Conservation (phyloP, 2,797 vertebrate species). For the Sebastes hubbsi region DNA sequence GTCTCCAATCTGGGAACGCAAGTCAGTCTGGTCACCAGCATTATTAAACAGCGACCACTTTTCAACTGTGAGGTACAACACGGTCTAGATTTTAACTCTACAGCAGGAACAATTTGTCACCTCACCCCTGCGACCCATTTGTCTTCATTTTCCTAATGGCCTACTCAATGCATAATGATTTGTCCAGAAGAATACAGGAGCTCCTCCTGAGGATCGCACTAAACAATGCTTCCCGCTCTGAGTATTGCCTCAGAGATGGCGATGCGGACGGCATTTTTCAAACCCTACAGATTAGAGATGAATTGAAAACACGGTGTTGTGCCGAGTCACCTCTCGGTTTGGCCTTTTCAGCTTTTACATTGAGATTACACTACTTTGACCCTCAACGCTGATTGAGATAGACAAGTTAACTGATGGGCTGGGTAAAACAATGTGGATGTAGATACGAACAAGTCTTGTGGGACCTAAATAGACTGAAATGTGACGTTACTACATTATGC, state of each 20-base stretch:
- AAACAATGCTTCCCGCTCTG: constrained; percentile 77
- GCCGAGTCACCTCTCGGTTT: constrained; percentile 41
- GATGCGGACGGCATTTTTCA: constrained; percentile 76
- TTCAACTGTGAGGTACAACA: constrained; percentile 43
- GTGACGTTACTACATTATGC: background rate
- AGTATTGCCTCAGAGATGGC: constrained; percentile 64
- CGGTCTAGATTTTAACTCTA: constrained; percentile 66
- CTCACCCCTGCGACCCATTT: constrained; percentile 71
- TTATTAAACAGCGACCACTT: constrained; percentile 45
- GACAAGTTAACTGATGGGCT: constrained; percentile 41
- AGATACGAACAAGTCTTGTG: background rate
- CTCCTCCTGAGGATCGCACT: constrained; percentile 74
- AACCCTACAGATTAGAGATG: constrained; percentile 66
- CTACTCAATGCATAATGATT: constrained; percentile 89
- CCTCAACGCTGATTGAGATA: constrained; percentile 19
- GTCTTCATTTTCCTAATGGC: constrained; percentile 87
- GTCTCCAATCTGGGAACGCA: background rate
- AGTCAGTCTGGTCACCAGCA: background rate
- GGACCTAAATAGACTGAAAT: constrained; percentile 12
- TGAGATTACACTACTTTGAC: constrained; percentile 44
- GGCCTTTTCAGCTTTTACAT: constrained; percentile 63
- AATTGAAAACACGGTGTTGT: constrained; percentile 52
- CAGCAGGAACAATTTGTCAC: constrained; percentile 78
- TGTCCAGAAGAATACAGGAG: constrained; percentile 79
- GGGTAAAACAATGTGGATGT: constrained; percentile 34